These are phyloP conservation scores for Archaeoteleia sp. DNA, from an alignment of 2,888 invertebrate genomes.

Conservation along the genomic window DNA sequence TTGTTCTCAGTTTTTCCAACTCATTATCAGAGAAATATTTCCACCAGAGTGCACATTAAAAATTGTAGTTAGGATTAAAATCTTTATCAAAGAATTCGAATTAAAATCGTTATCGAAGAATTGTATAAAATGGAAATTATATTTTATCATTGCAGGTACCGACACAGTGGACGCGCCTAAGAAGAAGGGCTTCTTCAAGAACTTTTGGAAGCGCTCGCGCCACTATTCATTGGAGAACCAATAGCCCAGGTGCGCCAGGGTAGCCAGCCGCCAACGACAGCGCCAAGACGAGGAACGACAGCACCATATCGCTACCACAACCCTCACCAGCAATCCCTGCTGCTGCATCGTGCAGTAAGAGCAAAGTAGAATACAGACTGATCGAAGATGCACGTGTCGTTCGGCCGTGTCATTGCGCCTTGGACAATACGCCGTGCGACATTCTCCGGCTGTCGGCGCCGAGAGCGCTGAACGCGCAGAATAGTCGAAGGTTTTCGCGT, in stretches of 20 bases:
- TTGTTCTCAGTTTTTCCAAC: too few species aligned
- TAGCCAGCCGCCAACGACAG: conserved; percentile 66
- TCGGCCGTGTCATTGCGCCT: conserved; percentile 11
- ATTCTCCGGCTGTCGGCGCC: conserved; percentile 34
- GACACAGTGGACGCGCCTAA: conserved; percentile 83
- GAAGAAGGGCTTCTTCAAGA: conserved; percentile 92
- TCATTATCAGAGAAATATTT: too few species aligned
- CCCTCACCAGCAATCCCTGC: conserved; percentile 68
- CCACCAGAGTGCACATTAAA: too few species aligned
- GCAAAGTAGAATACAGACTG: conserved; percentile 4
- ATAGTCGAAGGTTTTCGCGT: conserved; percentile 12
- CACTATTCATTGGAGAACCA: conserved; percentile 92
- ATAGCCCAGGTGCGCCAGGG: conserved; percentile 77
- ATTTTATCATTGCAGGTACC: conserved; percentile 78
- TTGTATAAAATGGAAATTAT: too few species aligned
- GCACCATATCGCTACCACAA: conserved; percentile 60
- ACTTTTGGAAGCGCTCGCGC: conserved; percentile 91
- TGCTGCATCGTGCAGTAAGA: conserved; percentile 72
- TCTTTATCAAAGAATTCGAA: too few species aligned
- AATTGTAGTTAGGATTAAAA: too few species aligned
- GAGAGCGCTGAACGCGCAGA: conserved; percentile 8
- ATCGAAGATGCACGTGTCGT: conserved; percentile 1
- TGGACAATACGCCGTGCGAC: conserved; percentile 39
- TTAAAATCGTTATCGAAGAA: too few species aligned
- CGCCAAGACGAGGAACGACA: conserved; percentile 61